phyloP scores from a whole-genome alignment of 2,113 vertebrate species.

The Athene cunicularia region DNA sequence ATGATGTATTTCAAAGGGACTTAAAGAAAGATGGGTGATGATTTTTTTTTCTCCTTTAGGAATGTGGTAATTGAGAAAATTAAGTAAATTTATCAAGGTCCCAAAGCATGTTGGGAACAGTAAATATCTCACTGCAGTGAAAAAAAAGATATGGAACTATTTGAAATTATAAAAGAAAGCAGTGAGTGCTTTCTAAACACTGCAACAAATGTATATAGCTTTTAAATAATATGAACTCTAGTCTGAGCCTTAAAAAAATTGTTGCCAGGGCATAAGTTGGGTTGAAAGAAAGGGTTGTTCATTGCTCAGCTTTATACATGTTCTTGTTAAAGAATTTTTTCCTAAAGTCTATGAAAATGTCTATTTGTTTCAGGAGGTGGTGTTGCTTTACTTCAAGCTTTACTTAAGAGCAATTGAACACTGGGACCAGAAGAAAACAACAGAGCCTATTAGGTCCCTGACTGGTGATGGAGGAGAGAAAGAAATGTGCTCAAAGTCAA shows the following conservation, averaged over 20 bases:
- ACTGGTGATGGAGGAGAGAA: not conserved
- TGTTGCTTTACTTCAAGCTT: not conserved
- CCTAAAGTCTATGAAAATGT: not conserved
- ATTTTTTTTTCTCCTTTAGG: not conserved
- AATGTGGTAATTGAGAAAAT: conserved; percentile 11
- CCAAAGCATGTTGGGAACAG: not conserved
- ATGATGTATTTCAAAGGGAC: conserved; percentile 26
- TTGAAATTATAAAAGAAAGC: not conserved
- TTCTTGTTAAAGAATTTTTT: not conserved
- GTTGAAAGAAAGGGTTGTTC: not conserved
- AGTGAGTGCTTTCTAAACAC: not conserved
- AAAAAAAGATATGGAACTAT: not conserved
- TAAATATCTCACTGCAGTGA: not conserved
- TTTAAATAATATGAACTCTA: not conserved
- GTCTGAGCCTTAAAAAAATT: not conserved
- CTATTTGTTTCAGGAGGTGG: not conserved
- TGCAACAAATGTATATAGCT: not conserved
- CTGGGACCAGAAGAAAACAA: not conserved
- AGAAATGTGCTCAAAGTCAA: not conserved
- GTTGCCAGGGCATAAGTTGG: not conserved
- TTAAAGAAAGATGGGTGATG: not conserved
- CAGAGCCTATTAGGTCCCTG: not conserved
- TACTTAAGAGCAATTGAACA: not conserved
- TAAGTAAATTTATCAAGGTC: conserved; percentile 12
- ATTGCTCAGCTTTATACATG: not conserved